These are phyloP conservation scores for Kryptopterus vitreolus DNA, from an alignment of 2,797 vertebrate genomes.

Conservation along the genomic window DNA sequence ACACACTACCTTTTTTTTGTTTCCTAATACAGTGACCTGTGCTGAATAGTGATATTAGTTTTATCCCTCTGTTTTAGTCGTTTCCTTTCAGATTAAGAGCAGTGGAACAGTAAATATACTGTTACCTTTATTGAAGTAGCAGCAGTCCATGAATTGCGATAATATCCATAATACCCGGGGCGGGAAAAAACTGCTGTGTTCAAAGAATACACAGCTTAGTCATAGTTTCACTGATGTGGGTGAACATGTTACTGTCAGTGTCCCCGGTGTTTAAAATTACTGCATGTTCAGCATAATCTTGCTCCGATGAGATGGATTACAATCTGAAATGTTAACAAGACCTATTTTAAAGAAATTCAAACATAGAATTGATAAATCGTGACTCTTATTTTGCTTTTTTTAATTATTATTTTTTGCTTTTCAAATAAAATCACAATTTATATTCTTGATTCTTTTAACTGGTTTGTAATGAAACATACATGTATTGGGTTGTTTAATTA, in stretches of 20 bases:
- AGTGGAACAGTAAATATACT: too few species aligned
- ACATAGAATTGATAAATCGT: not conserved
- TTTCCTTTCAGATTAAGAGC: not conserved
- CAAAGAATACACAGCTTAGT: not conserved
- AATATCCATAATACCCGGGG: too few species aligned
- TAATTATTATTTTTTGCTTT: not conserved
- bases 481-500: not conserved
- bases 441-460: not conserved
- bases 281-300: not conserved
- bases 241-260: not conserved
- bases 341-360: not conserved
- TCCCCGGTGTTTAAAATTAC: not conserved
- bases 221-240: not conserved
- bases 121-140: not conserved
- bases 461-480: not conserved
- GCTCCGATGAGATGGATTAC: not conserved
- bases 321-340: not conserved
- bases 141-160: not conserved
- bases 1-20: not conserved
- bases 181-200: not conserved
- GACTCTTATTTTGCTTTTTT: too few species aligned
- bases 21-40: not conserved
- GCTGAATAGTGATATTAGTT: not conserved
- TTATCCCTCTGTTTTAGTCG: not conserved
- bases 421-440: not conserved